Conservation (phyloP, 2,797 vertebrate genomes). For the Apogon talboti region DNA sequence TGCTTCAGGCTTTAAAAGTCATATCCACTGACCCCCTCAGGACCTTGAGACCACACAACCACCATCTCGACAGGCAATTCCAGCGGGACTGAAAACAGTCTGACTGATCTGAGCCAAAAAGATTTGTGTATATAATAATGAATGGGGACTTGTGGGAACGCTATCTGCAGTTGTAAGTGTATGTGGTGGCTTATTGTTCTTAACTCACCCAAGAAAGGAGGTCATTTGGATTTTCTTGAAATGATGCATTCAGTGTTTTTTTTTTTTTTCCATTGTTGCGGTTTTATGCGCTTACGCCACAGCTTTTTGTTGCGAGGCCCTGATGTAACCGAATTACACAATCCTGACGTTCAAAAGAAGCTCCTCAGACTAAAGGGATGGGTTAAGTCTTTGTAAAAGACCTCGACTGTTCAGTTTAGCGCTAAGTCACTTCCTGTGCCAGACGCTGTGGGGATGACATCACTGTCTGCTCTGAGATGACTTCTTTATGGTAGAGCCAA, state of each 20-base stretch:
- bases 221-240: constrained; percentile 26
- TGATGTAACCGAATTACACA: constrained; percentile 53
- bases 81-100: constrained; percentile 59
- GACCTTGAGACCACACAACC: constrained; percentile 71
- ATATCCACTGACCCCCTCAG: constrained; percentile 62
- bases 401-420: constrained; percentile 44
- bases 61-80: constrained; percentile 31
- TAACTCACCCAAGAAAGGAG: constrained; percentile 30
- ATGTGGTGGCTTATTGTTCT: constrained; percentile 38
- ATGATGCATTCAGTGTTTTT: constrained; percentile 30
- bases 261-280: constrained; percentile 15
- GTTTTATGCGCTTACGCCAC: background rate
- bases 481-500: constrained; percentile 78
- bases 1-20: constrained; percentile 62
- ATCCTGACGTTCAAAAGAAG: constrained; percentile 24
- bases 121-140: constrained; percentile 56
- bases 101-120: constrained; percentile 30
- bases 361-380: constrained; percentile 43
- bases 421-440: constrained; percentile 76
- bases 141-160: constrained; percentile 44
- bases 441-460: constrained; percentile 71
- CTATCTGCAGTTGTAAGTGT: constrained; percentile 33
- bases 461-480: constrained; percentile 75
- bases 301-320: constrained; percentile 7
- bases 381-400: constrained; percentile 47